These are phyloP conservation scores for Dendronephthya gigantea DNA, from an alignment of 64 coral and sea anemone species.

Conservation along the genomic window DNA sequence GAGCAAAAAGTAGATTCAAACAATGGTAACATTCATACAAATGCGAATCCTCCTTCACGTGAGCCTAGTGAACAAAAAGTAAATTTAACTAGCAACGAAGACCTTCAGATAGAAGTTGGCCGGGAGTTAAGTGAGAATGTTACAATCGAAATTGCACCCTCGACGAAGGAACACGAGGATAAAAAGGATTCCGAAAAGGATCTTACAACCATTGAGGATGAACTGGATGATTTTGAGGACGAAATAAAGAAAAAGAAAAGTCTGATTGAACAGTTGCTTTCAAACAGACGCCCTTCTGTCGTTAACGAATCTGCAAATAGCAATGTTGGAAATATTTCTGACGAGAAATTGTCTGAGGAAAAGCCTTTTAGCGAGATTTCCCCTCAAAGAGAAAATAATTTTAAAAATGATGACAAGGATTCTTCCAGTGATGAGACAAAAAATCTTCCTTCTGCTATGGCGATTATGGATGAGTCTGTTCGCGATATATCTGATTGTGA, in stretches of 20 bases:
- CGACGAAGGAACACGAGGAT: too few species aligned
- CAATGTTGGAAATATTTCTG: background rate
- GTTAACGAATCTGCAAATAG: background rate
- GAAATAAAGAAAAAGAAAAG: slow-evolving; percentile 3
- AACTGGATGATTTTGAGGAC: background rate
- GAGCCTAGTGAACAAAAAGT: too few species aligned
- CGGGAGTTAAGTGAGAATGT: background rate
- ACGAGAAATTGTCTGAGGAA: background rate
- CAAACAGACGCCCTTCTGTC: background rate
- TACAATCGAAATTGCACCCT: too few species aligned
- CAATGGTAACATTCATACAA: background rate
- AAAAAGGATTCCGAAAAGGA: background rate
- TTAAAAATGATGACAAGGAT: too few species aligned
- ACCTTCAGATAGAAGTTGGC: background rate
- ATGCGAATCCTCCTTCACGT: background rate
- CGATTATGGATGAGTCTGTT: background rate
- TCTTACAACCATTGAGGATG: background rate
- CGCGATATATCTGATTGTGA: background rate
- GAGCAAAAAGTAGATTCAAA: background rate
- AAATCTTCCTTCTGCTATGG: background rate
- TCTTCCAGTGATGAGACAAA: background rate
- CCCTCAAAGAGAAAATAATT: background rate
- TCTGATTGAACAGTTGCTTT: background rate
- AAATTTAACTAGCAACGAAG: too few species aligned
- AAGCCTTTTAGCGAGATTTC: background rate